Evolutionary conservation across 2,113 vertebrate genomes (phyloP).

Genomic region (Silurus glanis): DNA sequence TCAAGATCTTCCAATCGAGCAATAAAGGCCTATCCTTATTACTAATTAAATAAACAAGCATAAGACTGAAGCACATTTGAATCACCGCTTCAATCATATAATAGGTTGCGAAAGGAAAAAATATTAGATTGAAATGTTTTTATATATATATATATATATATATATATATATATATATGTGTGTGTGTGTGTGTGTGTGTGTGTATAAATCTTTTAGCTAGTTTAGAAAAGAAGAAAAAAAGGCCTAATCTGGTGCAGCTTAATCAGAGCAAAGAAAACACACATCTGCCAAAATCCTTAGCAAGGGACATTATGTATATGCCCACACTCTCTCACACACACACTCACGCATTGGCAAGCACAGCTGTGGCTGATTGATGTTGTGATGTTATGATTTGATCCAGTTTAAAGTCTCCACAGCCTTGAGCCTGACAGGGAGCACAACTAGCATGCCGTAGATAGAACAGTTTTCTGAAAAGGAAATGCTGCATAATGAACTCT

Average conservation of each 20-base stretch:
- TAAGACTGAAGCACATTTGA: too few relatives aligned
- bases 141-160: too few relatives aligned
- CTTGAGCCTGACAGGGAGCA: conserved; percentile 51
- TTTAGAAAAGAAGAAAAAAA: background rate
- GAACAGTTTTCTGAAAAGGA: conserved; percentile 44
- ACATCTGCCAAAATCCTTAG: conserved; percentile 17
- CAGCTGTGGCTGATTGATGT: conserved; percentile 56
- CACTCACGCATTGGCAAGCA: conserved; percentile 28
- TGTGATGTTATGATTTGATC: conserved; percentile 56
- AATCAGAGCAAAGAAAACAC: conserved; percentile 1
- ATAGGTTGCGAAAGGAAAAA: too few relatives aligned
- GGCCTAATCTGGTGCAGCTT: background rate
- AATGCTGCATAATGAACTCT: conserved; percentile 45
- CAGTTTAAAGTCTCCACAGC: conserved; percentile 56
- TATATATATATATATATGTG: too few relatives aligned
- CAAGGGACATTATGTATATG: conserved; percentile 27
- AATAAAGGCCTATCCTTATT: too few relatives aligned
- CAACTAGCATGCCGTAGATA: conserved; percentile 53
- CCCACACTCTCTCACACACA: conserved; percentile 20
- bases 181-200: too few relatives aligned
- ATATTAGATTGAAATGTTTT: too few relatives aligned
- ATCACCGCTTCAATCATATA: too few relatives aligned
- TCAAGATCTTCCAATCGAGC: too few relatives aligned
- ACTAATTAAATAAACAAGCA: too few relatives aligned
- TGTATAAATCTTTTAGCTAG: background rate